Evolutionary conservation across 1,140 invertebrate species (phyloP).

Genomic region (Muscidifurax raptorellus): DNA sequence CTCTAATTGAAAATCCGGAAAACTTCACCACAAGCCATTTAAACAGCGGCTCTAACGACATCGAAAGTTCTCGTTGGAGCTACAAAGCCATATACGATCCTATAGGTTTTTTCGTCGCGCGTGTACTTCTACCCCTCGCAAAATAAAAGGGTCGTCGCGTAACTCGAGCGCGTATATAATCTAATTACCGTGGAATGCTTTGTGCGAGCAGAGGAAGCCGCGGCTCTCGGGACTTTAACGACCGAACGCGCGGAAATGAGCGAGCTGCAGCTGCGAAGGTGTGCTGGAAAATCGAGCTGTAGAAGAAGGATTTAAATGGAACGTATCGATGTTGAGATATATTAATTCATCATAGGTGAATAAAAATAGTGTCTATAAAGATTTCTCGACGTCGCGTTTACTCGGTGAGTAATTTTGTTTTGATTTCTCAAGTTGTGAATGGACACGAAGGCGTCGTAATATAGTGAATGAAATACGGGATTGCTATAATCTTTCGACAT

Average conservation of each 20-base stretch:
- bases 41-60: too few species aligned
- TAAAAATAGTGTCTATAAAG: too few species aligned
- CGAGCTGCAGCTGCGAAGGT: background rate
- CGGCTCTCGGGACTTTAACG: conserved; percentile 62
- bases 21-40: too few species aligned
- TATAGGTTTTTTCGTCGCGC: conserved; percentile 20
- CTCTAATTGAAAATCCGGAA: too few species aligned
- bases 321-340: background rate
- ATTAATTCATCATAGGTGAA: too few species aligned
- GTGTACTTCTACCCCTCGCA: background rate
- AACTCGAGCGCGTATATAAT: conserved; percentile 51
- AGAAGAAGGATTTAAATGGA: background rate
- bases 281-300: too few species aligned
- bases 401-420: background rate
- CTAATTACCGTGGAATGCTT: conserved; percentile 68
- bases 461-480: background rate
- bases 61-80: background rate
- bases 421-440: background rate
- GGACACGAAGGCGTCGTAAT: background rate
- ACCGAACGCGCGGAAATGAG: conserved; percentile 45
- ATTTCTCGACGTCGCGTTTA: background rate
- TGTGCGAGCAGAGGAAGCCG: conserved; percentile 65
- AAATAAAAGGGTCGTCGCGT: background rate
- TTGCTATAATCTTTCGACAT: conserved; percentile 1
- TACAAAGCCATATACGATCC: background rate